Evolutionary conservation across 2,113 vertebrate species (phyloP), one percentile per base, ranked within the genome.

Genomic region (Capreolus pygargus): DNA sequence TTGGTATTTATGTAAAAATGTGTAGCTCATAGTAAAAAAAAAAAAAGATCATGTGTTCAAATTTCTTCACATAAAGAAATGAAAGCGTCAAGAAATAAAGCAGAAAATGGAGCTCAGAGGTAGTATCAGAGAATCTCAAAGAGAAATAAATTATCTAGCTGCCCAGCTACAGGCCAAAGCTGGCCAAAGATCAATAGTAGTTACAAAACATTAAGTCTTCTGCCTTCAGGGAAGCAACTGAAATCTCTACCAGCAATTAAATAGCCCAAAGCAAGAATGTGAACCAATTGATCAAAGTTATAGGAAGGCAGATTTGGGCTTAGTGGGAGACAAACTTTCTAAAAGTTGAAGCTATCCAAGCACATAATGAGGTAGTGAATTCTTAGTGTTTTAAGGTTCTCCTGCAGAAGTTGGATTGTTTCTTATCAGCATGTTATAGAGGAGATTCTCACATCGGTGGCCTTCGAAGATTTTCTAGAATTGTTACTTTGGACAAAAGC

Each of bases 141-240:
- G 39, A 97, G 95, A 98, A 97, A 97, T 95, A 96, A 97, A 98
- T 97, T 98, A 95, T 94, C 86, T 94, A 94, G 61, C 94, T 96
- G 83, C 60, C 86, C 91, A 98, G 93, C 94, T 97, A 97, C 54
- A 92, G 93, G 92, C 96, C 97, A 95, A 83, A 95, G 47, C 96
- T 95, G 91, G 96, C 82, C 60, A 91, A 91, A 98, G 96, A 98
- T 98, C 97, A 97, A 98, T 97, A 97, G 76, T 60, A 89, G 97
- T 97, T 97, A 98, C 96, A 98, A 98, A 98, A 98, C 95, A 96
- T 95, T 98, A 98, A 97, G 94, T 96, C 97, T 97, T 98, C 95
- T 97, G 94, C 97, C 97, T 98, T 98, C 88, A 83, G 97, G 96
- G 86, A 96, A 95, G 79, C 87, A 97, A 74, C 86, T 96, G 85